These are phyloP conservation scores for Beris chalybata DNA, from an alignment of 2,888 invertebrate genomes.

Conservation along the genomic window DNA sequence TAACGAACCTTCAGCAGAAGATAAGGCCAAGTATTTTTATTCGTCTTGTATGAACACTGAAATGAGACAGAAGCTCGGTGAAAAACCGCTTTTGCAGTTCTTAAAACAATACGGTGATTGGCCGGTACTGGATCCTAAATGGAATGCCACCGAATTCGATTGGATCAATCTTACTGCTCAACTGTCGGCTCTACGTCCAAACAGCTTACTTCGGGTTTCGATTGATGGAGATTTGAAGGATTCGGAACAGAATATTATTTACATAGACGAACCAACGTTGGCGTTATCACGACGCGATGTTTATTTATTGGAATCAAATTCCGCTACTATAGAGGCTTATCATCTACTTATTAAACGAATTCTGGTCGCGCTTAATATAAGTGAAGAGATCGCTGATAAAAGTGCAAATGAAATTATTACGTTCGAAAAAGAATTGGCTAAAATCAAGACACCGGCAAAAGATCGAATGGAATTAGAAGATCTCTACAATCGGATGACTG, in stretches of 20 bases:
- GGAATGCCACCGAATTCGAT: slow-evolving; percentile 66
- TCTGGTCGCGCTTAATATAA: slow-evolving; percentile 36
- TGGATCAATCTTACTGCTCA: slow-evolving; percentile 70
- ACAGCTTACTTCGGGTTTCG: slow-evolving; percentile 76
- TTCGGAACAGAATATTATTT: slow-evolving; percentile 79
- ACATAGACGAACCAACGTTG: slow-evolving; percentile 61
- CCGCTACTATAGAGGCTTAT: slow-evolving; percentile 63
- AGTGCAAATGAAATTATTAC: slow-evolving; percentile 41
- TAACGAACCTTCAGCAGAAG: slow-evolving; percentile 57
- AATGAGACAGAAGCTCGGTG: slow-evolving; percentile 67
- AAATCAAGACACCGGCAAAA: slow-evolving; percentile 38
- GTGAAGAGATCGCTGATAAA: slow-evolving; percentile 36
- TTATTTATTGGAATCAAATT: slow-evolving; percentile 2
- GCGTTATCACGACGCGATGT: slow-evolving; percentile 68
- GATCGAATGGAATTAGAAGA: slow-evolving; percentile 34
- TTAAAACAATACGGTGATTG: slow-evolving; percentile 76
- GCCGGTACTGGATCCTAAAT: slow-evolving; percentile 69
- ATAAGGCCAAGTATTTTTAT: slow-evolving; percentile 78
- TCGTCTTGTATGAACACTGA: slow-evolving; percentile 80
- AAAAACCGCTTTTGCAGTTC: slow-evolving; percentile 67
- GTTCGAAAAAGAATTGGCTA: slow-evolving; percentile 42
- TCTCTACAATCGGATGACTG: slow-evolving; percentile 36
- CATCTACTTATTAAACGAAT: slow-evolving; percentile 13
- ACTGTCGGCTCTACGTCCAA: slow-evolving; percentile 74
- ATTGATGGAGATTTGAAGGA: slow-evolving; percentile 87